A percentile compares a stretch with the other conserved stretches of the same genome.
phyloP scores from a whole-genome alignment of 2,113 vertebrate genomes.

The Eulemur rufifrons region DNA sequence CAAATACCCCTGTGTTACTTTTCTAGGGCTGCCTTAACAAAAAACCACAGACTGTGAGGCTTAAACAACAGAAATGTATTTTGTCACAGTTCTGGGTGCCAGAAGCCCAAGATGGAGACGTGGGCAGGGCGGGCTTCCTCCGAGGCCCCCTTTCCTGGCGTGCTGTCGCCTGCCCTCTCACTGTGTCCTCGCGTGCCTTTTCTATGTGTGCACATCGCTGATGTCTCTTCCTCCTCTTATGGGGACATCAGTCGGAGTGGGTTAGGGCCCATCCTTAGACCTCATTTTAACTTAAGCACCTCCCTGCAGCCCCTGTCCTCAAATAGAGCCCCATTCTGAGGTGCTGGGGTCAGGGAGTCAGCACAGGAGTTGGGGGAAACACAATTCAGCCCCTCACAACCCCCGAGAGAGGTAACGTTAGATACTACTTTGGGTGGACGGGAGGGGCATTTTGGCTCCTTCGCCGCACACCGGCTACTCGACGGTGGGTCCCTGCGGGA shows the following conservation, averaged over 20 bases:
- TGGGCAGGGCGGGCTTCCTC: neutral
- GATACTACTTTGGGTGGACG: neutral
- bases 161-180: neutral
- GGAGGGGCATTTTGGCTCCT: neutral
- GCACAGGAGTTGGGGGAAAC: neutral
- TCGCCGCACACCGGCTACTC: neutral
- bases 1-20: neutral
- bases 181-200: neutral
- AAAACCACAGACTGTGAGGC: neutral
- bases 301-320: neutral
- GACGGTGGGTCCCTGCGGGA: neutral
- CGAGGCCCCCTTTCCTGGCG: neutral
- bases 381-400: neutral
- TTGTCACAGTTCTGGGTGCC: neutral
- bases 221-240: neutral
- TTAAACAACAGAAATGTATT: neutral
- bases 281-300: neutral
- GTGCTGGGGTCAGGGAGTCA: neutral
- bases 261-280: neutral
- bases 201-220: neutral
- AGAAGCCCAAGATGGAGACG: neutral
- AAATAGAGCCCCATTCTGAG: neutral
- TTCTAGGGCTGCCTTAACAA: neutral
- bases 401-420: neutral
- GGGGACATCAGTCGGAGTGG: neutral